A percentile compares a stretch with the other conserved stretches of the same genome.
phyloP scores from a whole-genome alignment of 2,888 invertebrate species.

The Mantis religiosa region DNA sequence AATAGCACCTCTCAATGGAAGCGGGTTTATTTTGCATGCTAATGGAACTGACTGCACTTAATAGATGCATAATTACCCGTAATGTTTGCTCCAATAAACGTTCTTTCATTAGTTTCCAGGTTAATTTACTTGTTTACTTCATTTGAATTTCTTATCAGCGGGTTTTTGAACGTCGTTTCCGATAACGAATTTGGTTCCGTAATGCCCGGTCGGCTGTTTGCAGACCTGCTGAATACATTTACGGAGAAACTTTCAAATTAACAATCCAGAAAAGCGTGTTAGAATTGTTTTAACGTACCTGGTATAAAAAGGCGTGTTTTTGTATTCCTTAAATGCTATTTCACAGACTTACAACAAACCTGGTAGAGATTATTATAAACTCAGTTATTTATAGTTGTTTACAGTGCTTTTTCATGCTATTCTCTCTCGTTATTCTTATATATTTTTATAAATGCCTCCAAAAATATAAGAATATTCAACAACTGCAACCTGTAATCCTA shows the following conservation, averaged over 20 bases:
- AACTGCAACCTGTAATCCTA: no score
- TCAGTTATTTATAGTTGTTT: no score
- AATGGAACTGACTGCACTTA: background rate
- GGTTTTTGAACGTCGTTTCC: slow-evolving; percentile 9
- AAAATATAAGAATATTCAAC: no score
- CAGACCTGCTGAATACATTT: background rate
- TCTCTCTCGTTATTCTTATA: no score
- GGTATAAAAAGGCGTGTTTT: no score
- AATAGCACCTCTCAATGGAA: background rate
- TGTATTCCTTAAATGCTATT: no score
- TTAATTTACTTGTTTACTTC: slow-evolving; percentile 14
- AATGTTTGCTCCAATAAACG: background rate
- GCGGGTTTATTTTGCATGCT: background rate
- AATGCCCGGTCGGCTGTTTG: background rate
- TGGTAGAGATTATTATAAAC: no score
- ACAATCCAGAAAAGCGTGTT: background rate
- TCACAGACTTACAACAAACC: no score
- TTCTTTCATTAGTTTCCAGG: background rate
- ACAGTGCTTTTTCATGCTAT: no score
- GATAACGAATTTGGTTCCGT: background rate
- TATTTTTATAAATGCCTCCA: no score
- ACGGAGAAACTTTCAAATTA: background rate
- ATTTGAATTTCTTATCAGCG: slow-evolving; percentile 11
- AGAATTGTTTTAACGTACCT: no score
- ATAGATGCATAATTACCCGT: background rate